A percentile compares a stretch with the other conserved stretches of the same genome.
phyloP scores from a whole-genome alignment of 64 coral and sea anemone species.

The Montipora sp. region DNA sequence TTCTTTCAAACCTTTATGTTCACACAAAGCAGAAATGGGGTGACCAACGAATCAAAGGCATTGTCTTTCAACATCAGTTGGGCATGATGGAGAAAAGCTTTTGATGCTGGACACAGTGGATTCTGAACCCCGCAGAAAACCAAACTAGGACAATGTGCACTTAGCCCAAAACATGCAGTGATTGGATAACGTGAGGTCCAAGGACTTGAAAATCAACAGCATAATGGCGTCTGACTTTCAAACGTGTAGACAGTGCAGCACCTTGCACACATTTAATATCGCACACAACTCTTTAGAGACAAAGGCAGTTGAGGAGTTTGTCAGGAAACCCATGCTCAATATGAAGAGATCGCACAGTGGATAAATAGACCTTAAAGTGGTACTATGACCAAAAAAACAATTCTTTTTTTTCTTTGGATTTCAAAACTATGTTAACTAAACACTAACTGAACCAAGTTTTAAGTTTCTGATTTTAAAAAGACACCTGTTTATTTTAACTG shows the following conservation, averaged over 20 bases:
- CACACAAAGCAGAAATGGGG: not conserved
- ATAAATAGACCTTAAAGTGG: constrained; percentile 13
- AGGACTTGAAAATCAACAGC: too few relatives aligned
- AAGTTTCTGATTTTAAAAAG: too few relatives aligned
- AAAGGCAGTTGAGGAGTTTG: not conserved
- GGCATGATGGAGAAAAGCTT: not conserved
- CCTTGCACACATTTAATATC: constrained; percentile 9
- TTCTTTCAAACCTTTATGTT: not conserved
- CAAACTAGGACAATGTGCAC: not conserved
- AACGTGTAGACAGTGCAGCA: not conserved
- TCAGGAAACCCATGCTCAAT: constrained; percentile 34
- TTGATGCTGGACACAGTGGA: not conserved
- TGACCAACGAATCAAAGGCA: not conserved
- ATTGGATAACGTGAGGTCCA: not conserved
- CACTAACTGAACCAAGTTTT: too few relatives aligned
- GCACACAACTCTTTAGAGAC: constrained; percentile 28
- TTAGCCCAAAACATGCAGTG: not conserved
- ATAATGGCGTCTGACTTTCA: not conserved
- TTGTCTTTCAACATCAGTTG: not conserved
- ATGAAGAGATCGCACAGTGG: constrained; percentile 23
- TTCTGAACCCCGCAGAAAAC: not conserved
- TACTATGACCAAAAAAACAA: too few relatives aligned
- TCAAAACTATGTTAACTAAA: too few relatives aligned
- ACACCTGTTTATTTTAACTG: too few relatives aligned
- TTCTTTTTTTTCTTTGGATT: too few relatives aligned